phyloP scores from a whole-genome alignment of 2,113 vertebrate species.

The Loxodonta africana region DNA sequence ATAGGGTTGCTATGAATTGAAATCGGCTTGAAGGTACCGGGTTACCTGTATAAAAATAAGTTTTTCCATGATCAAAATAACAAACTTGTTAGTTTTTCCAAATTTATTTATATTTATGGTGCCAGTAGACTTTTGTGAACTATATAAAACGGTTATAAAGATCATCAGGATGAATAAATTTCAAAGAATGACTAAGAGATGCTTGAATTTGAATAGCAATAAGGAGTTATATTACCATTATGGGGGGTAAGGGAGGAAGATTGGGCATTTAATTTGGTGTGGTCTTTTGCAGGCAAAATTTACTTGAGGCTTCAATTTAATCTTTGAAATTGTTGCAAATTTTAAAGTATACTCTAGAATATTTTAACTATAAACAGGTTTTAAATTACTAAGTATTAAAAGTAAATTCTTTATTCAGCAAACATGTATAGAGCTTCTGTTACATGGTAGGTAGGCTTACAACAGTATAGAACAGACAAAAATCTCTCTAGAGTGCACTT shows the following conservation, averaged over 20 bases:
- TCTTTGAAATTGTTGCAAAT: not conserved
- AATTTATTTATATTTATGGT: too few relatives aligned
- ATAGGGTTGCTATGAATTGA: too few relatives aligned
- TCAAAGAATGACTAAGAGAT: not conserved
- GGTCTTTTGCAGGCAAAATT: not conserved
- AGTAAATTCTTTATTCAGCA: not conserved
- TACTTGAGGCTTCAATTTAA: not conserved
- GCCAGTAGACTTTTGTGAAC: not conserved
- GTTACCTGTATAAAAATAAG: not conserved
- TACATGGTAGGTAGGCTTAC: too few relatives aligned
- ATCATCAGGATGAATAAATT: not conserved
- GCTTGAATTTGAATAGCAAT: not conserved
- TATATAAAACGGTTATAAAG: constrained; percentile 19
- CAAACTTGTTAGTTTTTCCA: not conserved
- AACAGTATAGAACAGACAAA: too few relatives aligned
- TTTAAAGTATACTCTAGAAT: not conserved
- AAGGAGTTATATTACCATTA: not conserved
- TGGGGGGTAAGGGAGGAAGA: not conserved
- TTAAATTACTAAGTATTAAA: not conserved
- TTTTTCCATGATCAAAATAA: not conserved
- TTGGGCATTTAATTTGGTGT: not conserved
- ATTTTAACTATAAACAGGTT: not conserved
- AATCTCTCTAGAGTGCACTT: too few relatives aligned
- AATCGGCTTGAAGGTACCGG: too few relatives aligned
- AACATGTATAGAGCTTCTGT: too few relatives aligned